A percentile compares a stretch with the other conserved stretches of the same genome.
Conservation (phyloP, 2,113 vertebrate genomes). For the Dasyurus viverrinus region DNA sequence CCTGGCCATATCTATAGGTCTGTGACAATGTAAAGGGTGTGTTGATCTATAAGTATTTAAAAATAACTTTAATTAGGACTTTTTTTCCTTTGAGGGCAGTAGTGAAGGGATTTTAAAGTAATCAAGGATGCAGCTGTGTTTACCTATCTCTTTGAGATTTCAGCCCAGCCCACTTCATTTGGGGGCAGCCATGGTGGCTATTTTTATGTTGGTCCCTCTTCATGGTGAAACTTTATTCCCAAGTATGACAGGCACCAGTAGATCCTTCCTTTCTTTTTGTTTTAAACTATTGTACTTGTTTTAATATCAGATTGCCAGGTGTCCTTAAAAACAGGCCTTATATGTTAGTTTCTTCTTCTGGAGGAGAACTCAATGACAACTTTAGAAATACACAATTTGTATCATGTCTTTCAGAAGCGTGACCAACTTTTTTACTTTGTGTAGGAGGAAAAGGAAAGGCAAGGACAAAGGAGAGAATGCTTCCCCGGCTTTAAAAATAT, state of each 20-base stretch:
- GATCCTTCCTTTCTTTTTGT: not conserved
- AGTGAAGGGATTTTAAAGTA: conserved; percentile 35
- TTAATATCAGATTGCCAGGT: not conserved
- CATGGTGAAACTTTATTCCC: not conserved
- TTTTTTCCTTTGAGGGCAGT: conserved; percentile 11
- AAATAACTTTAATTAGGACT: conserved; percentile 51
- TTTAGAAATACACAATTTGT: not conserved
- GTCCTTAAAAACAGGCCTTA: not conserved
- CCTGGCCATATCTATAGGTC: not conserved
- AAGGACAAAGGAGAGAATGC: not conserved
- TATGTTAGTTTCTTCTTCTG: not conserved
- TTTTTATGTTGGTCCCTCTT: not conserved
- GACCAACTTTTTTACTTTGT: conserved; percentile 30
- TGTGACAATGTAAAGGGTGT: not conserved
- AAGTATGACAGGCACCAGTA: not conserved
- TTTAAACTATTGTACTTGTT: conserved; percentile 9
- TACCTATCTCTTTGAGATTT: conserved; percentile 11
- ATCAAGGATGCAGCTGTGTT: conserved; percentile 29
- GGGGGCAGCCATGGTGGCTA: not conserved
- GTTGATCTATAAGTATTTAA: not conserved
- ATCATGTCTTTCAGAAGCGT: not conserved
- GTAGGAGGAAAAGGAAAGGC: conserved; percentile 40
- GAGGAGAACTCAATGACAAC: conserved; percentile 4
- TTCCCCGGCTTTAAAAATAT: not conserved
- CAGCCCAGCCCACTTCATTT: not conserved